Evolutionary conservation across 2,888 invertebrate species (phyloP), one percentile per base, ranked within the genome.

Genomic region (Pollenia labialis): DNA sequence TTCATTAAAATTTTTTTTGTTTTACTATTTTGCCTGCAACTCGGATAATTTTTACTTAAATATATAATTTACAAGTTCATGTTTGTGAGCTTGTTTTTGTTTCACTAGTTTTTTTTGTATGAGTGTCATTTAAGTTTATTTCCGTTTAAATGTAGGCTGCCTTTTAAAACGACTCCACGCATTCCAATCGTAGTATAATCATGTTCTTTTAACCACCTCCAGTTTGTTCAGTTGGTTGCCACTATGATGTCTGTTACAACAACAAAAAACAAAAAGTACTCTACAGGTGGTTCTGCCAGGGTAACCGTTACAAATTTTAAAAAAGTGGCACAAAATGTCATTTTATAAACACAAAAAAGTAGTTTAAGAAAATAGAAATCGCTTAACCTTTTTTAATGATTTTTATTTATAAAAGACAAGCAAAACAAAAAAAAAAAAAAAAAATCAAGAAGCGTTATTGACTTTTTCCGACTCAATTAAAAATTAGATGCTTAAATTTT

Each of bases 101-200:
- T 44, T 46, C 48, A 32, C 32, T 32, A 32, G 32, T 40, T 66
- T n/a, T 54, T 16, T 50, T n/a, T 64, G 40, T 69, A 50, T 85
- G 58, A 80, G 60, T 79, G 82, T 79, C 50, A 68, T 60, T 71
- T 76, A 32, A 82, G 68, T 81, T 87, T 87, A 81, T 87, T 87
- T 87, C 87, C 87, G 87, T 87, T 87, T 74, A 68, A 77, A 81
- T 87, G 87, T 84, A 84, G 87, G 87, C 50, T 58, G 87, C 10
- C 54, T 58, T 44, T 64, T 48, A 62, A 74, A 66, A 48, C 54
- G 46, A 77, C 54, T 80, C 69, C 80, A 80, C 71, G 72, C 81
- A 85, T 85, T 64, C 42, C 48, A 72, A 23, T 75, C 40, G 54
- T 40, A 56, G 72, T 72, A 83, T 76, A 60, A 62, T 77, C 64